phyloP scores from a whole-genome alignment of 1,140 invertebrate genomes.

The Theocolax elegans region DNA sequence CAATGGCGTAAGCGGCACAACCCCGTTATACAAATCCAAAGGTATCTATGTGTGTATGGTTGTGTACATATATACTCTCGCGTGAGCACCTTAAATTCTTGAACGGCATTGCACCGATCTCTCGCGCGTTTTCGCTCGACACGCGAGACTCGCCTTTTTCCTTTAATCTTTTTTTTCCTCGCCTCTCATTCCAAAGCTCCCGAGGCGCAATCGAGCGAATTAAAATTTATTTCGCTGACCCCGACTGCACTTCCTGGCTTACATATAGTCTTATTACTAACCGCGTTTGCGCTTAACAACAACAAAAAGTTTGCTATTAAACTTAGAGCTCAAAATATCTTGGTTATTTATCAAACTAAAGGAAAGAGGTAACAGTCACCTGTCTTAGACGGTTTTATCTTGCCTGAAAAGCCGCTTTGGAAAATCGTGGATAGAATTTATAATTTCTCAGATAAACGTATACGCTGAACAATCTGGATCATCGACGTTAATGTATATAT shows the following conservation, averaged over 20 bases:
- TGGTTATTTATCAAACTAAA: background rate
- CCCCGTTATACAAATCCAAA: conserved; percentile 27
- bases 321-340: background rate
- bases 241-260: conserved; percentile 19
- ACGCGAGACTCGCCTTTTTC: conserved; percentile 38
- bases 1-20: too few species aligned
- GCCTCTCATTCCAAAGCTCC: background rate
- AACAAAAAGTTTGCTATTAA: background rate
- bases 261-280: background rate
- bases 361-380: too few species aligned
- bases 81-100: conserved; percentile 44
- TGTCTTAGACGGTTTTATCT: too few species aligned
- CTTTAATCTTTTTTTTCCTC: conserved; percentile 35
- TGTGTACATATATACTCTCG: too few species aligned
- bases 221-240: conserved; percentile 25
- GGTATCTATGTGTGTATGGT: too few species aligned
- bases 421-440: too few species aligned
- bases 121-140: background rate
- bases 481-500: too few species aligned
- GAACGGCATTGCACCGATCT: conserved; percentile 38
- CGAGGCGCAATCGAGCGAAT: conserved; percentile 8
- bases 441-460: too few species aligned
- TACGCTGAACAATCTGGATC: too few species aligned
- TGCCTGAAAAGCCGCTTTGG: too few species aligned
- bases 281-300: too few species aligned